Conservation (phyloP, 2,888 invertebrate genomes). For the Mythimna albipuncta region DNA sequence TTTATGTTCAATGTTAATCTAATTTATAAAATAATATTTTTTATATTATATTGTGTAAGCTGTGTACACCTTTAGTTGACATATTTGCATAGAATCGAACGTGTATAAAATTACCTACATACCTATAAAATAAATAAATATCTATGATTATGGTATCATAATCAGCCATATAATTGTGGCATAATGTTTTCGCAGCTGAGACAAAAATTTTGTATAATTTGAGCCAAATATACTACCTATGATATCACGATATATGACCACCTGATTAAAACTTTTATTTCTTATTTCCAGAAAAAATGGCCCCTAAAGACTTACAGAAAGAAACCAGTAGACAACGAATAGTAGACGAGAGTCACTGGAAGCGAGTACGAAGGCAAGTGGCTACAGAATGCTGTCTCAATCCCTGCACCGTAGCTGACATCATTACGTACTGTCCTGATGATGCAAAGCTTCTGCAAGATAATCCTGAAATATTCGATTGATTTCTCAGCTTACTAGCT, state of each 20-base stretch:
- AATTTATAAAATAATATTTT: too few species aligned
- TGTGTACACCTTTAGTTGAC: too few species aligned
- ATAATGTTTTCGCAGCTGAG: too few species aligned
- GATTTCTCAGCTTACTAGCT: conserved; percentile 42
- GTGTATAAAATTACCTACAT: too few species aligned
- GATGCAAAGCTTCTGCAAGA: conserved; percentile 78
- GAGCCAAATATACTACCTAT: too few species aligned
- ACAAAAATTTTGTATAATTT: not conserved
- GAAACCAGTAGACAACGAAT: conserved; percentile 69
- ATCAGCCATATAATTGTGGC: too few species aligned
- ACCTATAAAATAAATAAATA: too few species aligned
- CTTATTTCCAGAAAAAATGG: conserved; percentile 77
- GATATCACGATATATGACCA: too few species aligned
- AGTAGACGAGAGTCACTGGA: conserved; percentile 72
- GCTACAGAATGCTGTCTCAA: conserved; percentile 81
- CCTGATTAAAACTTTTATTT: not conserved
- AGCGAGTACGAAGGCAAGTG: conserved; percentile 80
- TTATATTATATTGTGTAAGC: too few species aligned
- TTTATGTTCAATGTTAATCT: too few species aligned
- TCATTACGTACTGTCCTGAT: conserved; percentile 82
- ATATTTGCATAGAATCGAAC: too few species aligned
- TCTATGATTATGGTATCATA: too few species aligned
- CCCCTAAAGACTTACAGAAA: conserved; percentile 76
- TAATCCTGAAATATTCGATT: conserved; percentile 79
- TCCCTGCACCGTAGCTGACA: conserved; percentile 80